Base-by-base conservation (phyloP, 2,797 vertebrate genomes). In the Danio jaintianensis region DNA sequence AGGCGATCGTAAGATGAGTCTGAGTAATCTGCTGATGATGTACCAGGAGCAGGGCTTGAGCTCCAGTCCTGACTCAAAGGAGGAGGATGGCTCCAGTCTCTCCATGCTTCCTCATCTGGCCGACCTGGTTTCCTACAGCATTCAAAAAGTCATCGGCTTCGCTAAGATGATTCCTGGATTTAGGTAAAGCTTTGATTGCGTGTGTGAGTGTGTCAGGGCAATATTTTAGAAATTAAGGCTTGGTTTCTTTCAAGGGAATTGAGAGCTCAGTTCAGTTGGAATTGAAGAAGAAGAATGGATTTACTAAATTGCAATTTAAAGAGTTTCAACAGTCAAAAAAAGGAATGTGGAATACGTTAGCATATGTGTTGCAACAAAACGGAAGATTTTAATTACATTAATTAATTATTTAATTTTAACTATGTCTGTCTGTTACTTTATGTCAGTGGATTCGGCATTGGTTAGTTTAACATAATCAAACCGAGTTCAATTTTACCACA, bases 151-250 rank as follows among this genome's bases (percentile, higher is more conserved):
- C 83, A 96, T 99, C 0, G 96, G 96, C 79, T 99, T 99, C 83
- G 98, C 98, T 87, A 99, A 99, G 87, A 98, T 97, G 97, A 98
- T 99, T 89, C 98, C 98, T 0, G 98, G 97, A 0, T 99, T 99
- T 94, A 97, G 95, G 98, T 99, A 87, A 85, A 91, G 13, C 6
- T 63, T 38, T 66, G 13, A 47, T 47, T 48, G 18, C 62, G 22
- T 75, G 59, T 42, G 2, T 13, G 6, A 16, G 55, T 42, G n/a
- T 13, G 6, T 20, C 15, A 29, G 3, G 1, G 29, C 29, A 29
- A 29, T 29, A 29, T 29, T 29, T 29, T 29, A 29, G 29, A 29
- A 29, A 29, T 3, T 29, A 29, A 29, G 29, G 3, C 29, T 29
- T 29, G 29, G 29, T 29, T n/a, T n/a, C n/a, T n/a, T n/a, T n/a